These are phyloP conservation scores for Zosterops lateralis DNA, from an alignment of 2,113 vertebrate species.

Conservation along the genomic window DNA sequence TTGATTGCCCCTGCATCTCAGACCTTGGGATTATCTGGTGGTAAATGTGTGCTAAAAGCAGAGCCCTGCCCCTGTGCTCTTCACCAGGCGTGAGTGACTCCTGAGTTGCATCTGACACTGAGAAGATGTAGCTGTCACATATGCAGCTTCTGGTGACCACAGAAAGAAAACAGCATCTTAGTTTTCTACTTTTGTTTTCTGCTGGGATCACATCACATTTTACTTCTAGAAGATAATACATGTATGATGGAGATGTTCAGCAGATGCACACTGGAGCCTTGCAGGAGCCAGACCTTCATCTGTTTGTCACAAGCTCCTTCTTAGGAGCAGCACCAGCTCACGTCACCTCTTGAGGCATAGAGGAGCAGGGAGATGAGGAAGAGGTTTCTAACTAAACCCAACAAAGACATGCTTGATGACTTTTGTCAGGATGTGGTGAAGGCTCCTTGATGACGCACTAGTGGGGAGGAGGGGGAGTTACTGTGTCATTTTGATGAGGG, in stretches of 20 bases:
- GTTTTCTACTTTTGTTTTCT: neutral
- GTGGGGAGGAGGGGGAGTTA: neutral
- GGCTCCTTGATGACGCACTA: neutral
- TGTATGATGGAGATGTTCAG: neutral
- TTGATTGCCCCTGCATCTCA: neutral
- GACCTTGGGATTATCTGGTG: neutral
- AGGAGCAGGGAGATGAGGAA: neutral
- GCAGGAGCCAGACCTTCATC: neutral
- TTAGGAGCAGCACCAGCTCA: neutral
- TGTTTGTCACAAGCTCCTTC: neutral
- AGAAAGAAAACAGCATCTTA: neutral
- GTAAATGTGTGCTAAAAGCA: neutral
- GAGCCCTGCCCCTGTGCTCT: neutral
- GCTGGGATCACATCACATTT: rapidly evolving
- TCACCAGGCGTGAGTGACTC: rapidly evolving
- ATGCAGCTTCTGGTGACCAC: neutral
- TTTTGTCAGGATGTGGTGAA: neutral
- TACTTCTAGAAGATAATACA: neutral
- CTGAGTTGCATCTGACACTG: neutral
- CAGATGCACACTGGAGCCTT: neutral
- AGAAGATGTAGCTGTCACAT: neutral
- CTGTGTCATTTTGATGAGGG: neutral
- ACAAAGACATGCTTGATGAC: neutral
- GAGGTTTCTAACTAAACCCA: neutral
- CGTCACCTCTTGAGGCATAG: neutral